Evolutionary conservation across 2,888 invertebrate genomes (phyloP), one percentile per base, ranked within the genome.

Genomic region (Callyntrura guangdongensis): DNA sequence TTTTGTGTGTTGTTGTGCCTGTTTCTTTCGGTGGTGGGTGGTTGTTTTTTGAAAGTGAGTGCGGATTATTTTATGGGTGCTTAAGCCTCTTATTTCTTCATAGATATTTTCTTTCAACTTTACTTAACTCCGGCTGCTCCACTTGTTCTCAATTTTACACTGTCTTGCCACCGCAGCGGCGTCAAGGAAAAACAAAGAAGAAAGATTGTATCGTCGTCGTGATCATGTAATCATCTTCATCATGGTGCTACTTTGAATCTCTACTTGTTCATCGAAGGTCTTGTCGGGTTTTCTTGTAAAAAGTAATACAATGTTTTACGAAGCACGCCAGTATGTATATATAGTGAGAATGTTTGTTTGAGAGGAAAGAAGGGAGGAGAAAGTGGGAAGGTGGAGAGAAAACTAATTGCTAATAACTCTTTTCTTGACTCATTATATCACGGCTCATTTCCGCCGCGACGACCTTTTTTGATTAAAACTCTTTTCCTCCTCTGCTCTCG

Each of bases 361-460:
- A 47, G 61, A 82, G n/a, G 79, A 8, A 20, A 47, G 36, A 22
- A 64, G 49, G 67, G n/a, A 22, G 49, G 47, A 59, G 59, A 22
- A 69, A 17, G 20, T n/a, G 56, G 64, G 36, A 67, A 81, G 91
- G 89, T 45, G 84, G 86, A 87, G 83, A 84, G 89, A 89, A 83
- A 90, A 84, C 84, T 86, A 89, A 86, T 89, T 89, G 83, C 89
- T 87, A 90, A 89, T 89, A 89, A 85, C 86, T 91, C 84, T 88
- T 91, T 85, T 88, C 88, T 91, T 86, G 83, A 77, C 87, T 84
- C 91, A 86, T 89, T 92, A 87, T 72, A 90, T 90, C 85, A 90
- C 84, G 89, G 89, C 89, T 90, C 89, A 85, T 90, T 85, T 90
- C 89, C 89, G 89, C 85, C 69, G 81, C 85, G 79, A 85, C 89